phyloP scores from a whole-genome alignment of 1,140 invertebrate species.

The Lepeophtheirus salmonis region DNA sequence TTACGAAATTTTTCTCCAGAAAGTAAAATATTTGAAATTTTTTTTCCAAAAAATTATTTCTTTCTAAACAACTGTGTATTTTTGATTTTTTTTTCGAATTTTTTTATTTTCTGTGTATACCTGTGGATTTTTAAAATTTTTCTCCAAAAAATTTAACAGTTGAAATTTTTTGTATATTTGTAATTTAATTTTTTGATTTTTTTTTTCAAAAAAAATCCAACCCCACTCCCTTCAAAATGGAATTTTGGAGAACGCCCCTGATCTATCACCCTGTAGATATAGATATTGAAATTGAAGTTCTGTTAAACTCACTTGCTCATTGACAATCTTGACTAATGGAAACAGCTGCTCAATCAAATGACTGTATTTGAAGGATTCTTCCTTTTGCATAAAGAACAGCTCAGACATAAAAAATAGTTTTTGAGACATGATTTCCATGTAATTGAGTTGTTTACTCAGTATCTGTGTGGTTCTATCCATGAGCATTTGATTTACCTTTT shows the following conservation, averaged over 20 bases:
- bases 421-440: not conserved
- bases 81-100: not conserved
- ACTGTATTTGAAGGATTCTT: not conserved
- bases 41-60: not conserved
- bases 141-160: too few relatives aligned
- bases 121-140: too few relatives aligned
- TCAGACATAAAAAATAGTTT: not conserved
- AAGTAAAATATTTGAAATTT: not conserved
- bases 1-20: too few relatives aligned
- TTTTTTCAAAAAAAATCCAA: not conserved
- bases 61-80: not conserved
- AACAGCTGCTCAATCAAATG: not conserved
- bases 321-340: not conserved
- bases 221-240: too few relatives aligned
- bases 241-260: too few relatives aligned
- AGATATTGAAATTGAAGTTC: not conserved
- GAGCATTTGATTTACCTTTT: not conserved
- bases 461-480: not conserved
- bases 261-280: not conserved
- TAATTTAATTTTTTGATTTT: too few relatives aligned
- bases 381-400: not conserved
- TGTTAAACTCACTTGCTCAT: not conserved
- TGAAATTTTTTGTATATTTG: too few relatives aligned
- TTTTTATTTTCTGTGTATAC: not conserved
- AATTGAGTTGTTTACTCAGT: not conserved